These are phyloP conservation scores for Muricea muricata DNA, from an alignment of 92 coral and sea anemone species.

Conservation along the genomic window DNA sequence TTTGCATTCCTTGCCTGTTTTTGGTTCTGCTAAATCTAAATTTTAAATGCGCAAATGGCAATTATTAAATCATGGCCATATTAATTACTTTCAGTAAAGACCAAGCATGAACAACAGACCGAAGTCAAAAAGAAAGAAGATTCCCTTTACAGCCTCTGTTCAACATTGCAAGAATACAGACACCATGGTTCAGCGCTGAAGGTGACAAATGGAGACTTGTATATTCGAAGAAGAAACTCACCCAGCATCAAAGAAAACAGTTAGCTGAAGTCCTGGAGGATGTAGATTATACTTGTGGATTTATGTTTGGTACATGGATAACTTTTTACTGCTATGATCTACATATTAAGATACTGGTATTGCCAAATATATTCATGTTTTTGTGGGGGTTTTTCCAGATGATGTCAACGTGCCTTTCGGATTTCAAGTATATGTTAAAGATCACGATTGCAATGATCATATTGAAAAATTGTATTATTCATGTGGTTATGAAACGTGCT, in stretches of 20 bases:
- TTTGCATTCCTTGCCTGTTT: no score
- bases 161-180: conserved; percentile 48
- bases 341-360: not conserved
- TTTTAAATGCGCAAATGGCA: not conserved
- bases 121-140: conserved; percentile 28
- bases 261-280: conserved; percentile 45
- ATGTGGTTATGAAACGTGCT: conserved; percentile 9
- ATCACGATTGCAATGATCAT: not conserved
- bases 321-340: no score
- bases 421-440: conserved; percentile 3
- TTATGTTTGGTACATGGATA: conserved; percentile 11
- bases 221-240: conserved; percentile 53
- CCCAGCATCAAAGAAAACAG: conserved; percentile 35
- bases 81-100: conserved; percentile 21
- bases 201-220: conserved; percentile 62
- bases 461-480: conserved; percentile 14
- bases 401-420: not conserved
- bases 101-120: conserved; percentile 53
- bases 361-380: no score
- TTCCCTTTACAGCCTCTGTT: conserved; percentile 49
- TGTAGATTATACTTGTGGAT: conserved; percentile 39
- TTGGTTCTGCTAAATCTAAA: not conserved
- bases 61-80: not conserved
- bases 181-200: conserved; percentile 40
- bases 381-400: not conserved